A percentile compares a stretch with the other conserved stretches of the same genome.
Conservation (phyloP, 1,140 invertebrate species). For the Chymomyza costata region DNA sequence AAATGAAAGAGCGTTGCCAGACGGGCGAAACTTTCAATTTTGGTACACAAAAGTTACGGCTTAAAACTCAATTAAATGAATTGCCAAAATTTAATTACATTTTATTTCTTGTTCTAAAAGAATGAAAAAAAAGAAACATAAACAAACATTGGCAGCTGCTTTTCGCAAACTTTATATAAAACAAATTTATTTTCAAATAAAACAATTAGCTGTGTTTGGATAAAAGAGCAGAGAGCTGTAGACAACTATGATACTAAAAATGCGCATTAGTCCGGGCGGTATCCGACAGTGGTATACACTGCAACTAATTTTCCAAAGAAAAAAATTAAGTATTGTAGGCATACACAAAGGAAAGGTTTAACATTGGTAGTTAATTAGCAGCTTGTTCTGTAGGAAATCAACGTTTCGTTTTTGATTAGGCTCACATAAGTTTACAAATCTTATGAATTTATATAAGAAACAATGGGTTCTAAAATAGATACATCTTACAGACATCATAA, state of each 20-base stretch:
- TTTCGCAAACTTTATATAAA: slow-evolving; percentile 35
- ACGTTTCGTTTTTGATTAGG: too few species aligned
- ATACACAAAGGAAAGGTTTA: neutral
- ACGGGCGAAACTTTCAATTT: slow-evolving; percentile 48
- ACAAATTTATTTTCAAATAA: slow-evolving; percentile 37
- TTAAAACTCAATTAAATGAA: slow-evolving; percentile 71
- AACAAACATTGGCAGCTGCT: slow-evolving; percentile 26
- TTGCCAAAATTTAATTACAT: slow-evolving; percentile 66
- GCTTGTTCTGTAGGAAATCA: too few species aligned
- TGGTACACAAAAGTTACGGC: slow-evolving; percentile 45
- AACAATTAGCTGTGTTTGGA: slow-evolving; percentile 38
- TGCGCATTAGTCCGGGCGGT: too few species aligned
- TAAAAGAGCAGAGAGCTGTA: neutral
- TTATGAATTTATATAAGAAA: too few species aligned
- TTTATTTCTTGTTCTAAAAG: slow-evolving; percentile 31
- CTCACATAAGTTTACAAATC: too few species aligned
- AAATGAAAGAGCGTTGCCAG: slow-evolving; percentile 18
- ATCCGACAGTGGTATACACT: too few species aligned
- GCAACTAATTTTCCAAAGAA: too few species aligned
- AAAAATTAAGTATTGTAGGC: too few species aligned
- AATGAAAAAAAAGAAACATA: slow-evolving; percentile 10
- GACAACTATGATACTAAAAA: neutral
- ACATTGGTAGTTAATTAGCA: too few species aligned
- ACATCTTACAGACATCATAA: too few species aligned
- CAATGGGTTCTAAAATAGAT: too few species aligned